Percentiles rank a stretch among this genome's conserved stretches.
phyloP scores from a whole-genome alignment of 2,113 vertebrate genomes.

The Martes martes region DNA sequence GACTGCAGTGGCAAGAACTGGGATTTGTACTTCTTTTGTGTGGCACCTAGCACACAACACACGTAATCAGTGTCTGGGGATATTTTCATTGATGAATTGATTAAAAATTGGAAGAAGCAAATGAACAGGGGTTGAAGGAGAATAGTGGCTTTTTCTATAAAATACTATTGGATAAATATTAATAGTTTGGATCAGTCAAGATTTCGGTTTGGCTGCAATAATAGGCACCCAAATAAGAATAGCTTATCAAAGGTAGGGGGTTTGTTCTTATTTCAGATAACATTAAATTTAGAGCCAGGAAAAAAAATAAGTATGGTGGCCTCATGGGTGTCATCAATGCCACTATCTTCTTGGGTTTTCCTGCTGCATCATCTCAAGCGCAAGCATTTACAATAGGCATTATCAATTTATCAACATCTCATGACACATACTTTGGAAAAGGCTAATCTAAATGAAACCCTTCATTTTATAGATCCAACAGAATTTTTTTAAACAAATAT shows the following conservation, averaged over 20 bases:
- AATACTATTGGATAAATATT: background rate
- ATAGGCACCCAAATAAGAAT: background rate
- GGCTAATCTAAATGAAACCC: background rate
- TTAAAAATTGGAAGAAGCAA: background rate
- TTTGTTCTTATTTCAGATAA: background rate
- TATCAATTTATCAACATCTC: background rate
- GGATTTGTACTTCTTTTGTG: background rate
- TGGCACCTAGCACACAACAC: background rate
- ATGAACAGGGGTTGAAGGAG: background rate
- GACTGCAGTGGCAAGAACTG: background rate
- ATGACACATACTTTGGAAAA: background rate
- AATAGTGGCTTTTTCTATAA: background rate
- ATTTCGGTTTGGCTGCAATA: background rate
- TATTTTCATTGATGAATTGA: slow-evolving; percentile 25
- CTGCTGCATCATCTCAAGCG: background rate
- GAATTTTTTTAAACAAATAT: background rate
- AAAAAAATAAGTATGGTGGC: background rate
- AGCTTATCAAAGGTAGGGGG: background rate
- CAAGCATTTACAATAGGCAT: background rate
- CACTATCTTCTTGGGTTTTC: background rate
- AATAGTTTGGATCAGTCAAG: background rate
- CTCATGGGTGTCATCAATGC: background rate
- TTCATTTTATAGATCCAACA: background rate
- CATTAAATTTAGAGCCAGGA: background rate
- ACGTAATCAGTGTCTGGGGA: background rate